Base-by-base conservation (phyloP, 2,797 vertebrate genomes). In the Acanthurus lineatus region DNA sequence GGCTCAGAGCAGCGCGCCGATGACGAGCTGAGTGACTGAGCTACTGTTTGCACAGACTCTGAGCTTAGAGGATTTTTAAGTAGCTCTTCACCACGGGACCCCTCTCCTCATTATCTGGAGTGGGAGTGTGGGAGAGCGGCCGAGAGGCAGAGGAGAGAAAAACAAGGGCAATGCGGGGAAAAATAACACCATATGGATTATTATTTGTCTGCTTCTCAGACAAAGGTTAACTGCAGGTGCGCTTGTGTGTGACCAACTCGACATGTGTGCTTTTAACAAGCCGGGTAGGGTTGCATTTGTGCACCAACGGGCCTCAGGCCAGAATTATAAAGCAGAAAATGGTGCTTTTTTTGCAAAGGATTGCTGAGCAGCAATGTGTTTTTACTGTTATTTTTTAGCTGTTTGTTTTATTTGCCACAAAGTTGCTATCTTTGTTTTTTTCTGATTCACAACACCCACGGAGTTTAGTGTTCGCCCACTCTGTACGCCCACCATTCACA, bases 31-130 rank as follows among this genome's bases (percentile, higher is more conserved):
- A 84, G 65, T 54, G 77, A 44, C 75, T 67, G 79, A 82, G 69
- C 72, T 69, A 42, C 68, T 89, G 82, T 91, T 84, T 87, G 79
- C 49, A 72, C 78, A 69, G 84, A 61, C 77, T 76, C 67, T 48
- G 79, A 86, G 73, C 82, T 77, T 62, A 15, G 79, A 89, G 81
- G 77, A 71, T 51, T 61, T 91, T 82, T 77, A 79, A 90, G 88
- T 86, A 85, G 77, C 85, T 89, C 89, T 79, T 89, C 82, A 76
- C 84, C 69, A 35, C 47, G 76, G 87, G 52, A 87, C 65, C 85
- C 84, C 47, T 73, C 80, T 76, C 77, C 83, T 90, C 90, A 87
- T 89, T 90, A 86, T 86, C 9, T 83, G 75, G 54, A 90, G 78
- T 86, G 83, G 62, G 73, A 83, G 81, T 57, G 80, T 80, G 69